Conservation (phyloP, 53 echinoderm and acorn worm genomes). For the Mesocentrotus franciscanus region DNA sequence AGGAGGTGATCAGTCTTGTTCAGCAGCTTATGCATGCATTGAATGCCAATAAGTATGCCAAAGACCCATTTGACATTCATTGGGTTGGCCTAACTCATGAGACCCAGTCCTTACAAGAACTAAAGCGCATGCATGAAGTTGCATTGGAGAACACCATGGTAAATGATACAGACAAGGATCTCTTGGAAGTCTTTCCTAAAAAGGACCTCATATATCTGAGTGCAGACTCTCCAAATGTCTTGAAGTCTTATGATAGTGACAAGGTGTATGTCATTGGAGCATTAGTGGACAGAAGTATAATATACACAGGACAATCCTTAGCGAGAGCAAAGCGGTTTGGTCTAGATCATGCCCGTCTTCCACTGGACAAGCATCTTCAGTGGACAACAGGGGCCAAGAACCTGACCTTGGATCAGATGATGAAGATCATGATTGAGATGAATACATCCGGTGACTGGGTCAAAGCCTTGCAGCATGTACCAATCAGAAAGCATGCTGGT, state of each 20-base stretch:
- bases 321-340: conserved; percentile 82
- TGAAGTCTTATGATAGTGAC: conserved; percentile 75
- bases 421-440: conserved; percentile 81
- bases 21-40: conserved; percentile 74
- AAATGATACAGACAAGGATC: conserved; percentile 71
- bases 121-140: conserved; percentile 68
- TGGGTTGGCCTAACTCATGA: conserved; percentile 73
- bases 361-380: conserved; percentile 82
- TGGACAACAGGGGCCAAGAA: conserved; percentile 85
- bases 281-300: conserved; percentile 78
- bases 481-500: conserved; percentile 85
- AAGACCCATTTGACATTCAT: conserved; percentile 86
- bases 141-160: conserved; percentile 73
- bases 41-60: conserved; percentile 76
- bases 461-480: conserved; percentile 87
- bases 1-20: conserved; percentile 77
- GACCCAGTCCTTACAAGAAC: conserved; percentile 67
- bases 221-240: conserved; percentile 88
- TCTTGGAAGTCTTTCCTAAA: conserved; percentile 80
- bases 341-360: conserved; percentile 85
- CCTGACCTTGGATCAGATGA: conserved; percentile 89
- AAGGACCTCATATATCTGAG: conserved; percentile 87
- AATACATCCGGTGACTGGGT: conserved; percentile 79
- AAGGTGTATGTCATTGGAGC: conserved; percentile 90
- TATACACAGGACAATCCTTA: conserved; percentile 77